Base-by-base conservation (phyloP, 2,113 vertebrate species). In the Carassius carassius region DNA sequence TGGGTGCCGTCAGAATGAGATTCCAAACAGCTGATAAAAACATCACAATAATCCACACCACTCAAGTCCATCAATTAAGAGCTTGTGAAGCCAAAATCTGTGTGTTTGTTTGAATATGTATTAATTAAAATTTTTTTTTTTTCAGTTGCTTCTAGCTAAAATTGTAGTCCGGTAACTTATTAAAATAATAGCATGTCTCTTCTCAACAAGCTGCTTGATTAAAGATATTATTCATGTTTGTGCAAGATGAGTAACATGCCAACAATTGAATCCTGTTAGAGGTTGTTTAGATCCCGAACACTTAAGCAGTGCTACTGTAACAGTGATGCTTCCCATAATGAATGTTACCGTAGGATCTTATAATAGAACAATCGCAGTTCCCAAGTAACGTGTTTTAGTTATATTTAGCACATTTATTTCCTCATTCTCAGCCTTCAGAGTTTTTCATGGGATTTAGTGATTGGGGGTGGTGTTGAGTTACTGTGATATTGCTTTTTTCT, bases 401-500 rank as follows among this genome's bases (percentile, higher is more conserved):
- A 9, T 13, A 47, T 23, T 41, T 62, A 77, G 17, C 25, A n/a
- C 54, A 21, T 62, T 84, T 58, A 21, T 85, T 41, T 73, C 56
- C 19, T 23, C 41, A 29, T 37, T 51, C 7, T 77, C 58, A 14
- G 17, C 29, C 4, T 67, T 81, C 67, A 11, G 9, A 44, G 11
- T 84, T 65, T 63, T 63, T 87, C 29, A n/a, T 67, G 37, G 54
- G 56, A 83, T 82, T 74, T 73, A n/a, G 5, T 76, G n/a, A 3
- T 73, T 32, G 49, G 44, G 51, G 65, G n/a, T 78, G 16, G 56
- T 10, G 47, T 44, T 54, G 56, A 12, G 47, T 44, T 54, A 10
- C 58, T 79, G 69, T 67, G 9, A 81, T 62, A 65, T 60, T 85
- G 62, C 3, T 25, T 49, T 41, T 65, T 41, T 13, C n/a, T 73